Percentiles rank a stretch among this genome's conserved stretches.
phyloP scores from a whole-genome alignment of 2,797 vertebrate genomes.

The Glossophaga mutica region DNA sequence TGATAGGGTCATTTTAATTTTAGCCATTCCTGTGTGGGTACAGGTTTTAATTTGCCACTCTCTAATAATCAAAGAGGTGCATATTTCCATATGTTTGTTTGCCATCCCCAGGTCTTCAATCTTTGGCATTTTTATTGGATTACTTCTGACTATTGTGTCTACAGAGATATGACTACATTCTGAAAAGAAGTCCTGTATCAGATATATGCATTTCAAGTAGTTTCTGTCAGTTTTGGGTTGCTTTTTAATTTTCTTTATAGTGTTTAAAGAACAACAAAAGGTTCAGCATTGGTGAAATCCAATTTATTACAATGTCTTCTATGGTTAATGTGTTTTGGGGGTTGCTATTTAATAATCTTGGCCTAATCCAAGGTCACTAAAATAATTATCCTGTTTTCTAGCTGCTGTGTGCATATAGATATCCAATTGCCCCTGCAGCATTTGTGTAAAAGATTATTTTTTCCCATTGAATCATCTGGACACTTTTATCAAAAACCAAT shows the following conservation, averaged over 20 bases:
- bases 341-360: background rate
- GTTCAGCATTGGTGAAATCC: background rate
- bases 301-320: background rate
- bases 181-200: background rate
- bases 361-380: background rate
- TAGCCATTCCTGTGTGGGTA: background rate
- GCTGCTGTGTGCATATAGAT: background rate
- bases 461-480: background rate
- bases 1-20: background rate
- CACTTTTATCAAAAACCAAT: background rate
- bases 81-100: background rate
- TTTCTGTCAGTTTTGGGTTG: background rate
- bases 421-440: background rate
- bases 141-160: background rate
- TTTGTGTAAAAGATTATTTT: background rate
- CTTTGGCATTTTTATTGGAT: background rate
- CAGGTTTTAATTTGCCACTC: background rate
- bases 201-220: background rate
- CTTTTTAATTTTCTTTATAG: background rate
- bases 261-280: background rate
- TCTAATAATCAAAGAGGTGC: background rate
- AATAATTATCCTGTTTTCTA: background rate
- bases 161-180: background rate
- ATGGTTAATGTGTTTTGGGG: background rate
- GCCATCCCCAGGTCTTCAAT: background rate